phyloP scores from a whole-genome alignment of 2,797 vertebrate genomes.

The Oryzias sinensis region DNA sequence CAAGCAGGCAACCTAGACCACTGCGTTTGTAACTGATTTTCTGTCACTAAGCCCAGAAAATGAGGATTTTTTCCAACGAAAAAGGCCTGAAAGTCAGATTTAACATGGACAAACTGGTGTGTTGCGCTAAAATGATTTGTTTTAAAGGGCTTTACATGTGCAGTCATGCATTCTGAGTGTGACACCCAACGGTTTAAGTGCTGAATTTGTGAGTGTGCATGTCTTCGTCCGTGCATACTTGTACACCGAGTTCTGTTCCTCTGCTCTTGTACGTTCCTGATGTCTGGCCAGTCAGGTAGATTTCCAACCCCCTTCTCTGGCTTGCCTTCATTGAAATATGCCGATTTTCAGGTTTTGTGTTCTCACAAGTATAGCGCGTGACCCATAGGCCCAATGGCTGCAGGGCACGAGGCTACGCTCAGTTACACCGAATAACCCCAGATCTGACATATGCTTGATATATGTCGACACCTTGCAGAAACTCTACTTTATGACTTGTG shows the following conservation, averaged over 20 bases:
- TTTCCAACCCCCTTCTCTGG: constrained; percentile 28
- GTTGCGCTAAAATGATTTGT: constrained; percentile 13
- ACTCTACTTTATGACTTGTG: constrained; percentile 9
- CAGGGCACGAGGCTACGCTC: constrained; percentile 34
- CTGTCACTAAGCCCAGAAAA: constrained; percentile 16
- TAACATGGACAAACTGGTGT: not conserved
- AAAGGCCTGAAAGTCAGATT: constrained; percentile 29
- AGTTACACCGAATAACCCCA: constrained; percentile 32
- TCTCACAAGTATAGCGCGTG: constrained; percentile 28
- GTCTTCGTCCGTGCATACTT: constrained; percentile 5
- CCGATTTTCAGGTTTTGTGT: constrained; percentile 66
- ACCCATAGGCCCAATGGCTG: constrained; percentile 51
- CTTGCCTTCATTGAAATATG: constrained; percentile 64
- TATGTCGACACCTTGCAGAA: constrained; percentile 26
- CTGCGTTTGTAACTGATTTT: too few species aligned
- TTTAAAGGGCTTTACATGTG: constrained; percentile 1
- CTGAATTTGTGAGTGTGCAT: constrained; percentile 3
- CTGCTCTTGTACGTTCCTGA: constrained; percentile 20
- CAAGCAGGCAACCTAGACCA: too few species aligned
- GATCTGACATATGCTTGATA: constrained; percentile 40
- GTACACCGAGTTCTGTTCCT: constrained; percentile 20
- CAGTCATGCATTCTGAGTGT: constrained; percentile 6
- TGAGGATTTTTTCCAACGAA: constrained; percentile 24
- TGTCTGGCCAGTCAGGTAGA: constrained; percentile 31
- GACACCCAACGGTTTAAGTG: not conserved